Evolutionary conservation across 2,888 invertebrate genomes (phyloP).

Genomic region (Acleris laterana): DNA sequence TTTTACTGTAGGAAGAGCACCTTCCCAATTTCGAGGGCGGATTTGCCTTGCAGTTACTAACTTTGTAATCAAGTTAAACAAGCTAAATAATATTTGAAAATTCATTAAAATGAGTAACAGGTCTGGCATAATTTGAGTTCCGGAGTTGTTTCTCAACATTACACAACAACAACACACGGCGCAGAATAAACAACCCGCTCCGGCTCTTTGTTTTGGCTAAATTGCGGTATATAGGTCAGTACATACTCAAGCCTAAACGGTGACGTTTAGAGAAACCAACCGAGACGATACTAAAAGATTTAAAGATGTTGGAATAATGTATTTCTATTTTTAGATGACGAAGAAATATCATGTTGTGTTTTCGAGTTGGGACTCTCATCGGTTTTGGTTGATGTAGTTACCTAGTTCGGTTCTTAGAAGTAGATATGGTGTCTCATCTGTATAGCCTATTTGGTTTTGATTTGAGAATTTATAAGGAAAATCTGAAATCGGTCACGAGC

Average conservation of each 20-base stretch:
- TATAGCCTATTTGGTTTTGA: no score
- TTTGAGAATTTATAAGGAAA: no score
- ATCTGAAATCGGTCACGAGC: no score
- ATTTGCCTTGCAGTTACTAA: no score
- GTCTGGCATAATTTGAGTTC: slow-evolving; percentile 47
- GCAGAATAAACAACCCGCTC: slow-evolving; percentile 53
- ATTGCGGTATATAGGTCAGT: slow-evolving; percentile 22
- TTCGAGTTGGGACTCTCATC: no score
- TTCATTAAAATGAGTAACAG: slow-evolving; percentile 17
- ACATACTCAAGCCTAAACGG: slow-evolving; percentile 11
- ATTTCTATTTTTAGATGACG: not conserved
- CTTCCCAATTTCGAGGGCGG: no score
- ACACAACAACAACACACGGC: slow-evolving; percentile 52
- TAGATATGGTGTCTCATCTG: no score
- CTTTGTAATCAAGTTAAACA: slow-evolving; percentile 8
- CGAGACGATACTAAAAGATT: slow-evolving; percentile 12
- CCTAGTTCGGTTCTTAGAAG: no score
- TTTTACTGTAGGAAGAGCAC: no score
- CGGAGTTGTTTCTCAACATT: slow-evolving; percentile 53
- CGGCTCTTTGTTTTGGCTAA: slow-evolving; percentile 55
- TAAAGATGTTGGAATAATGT: not conserved
- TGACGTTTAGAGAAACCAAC: slow-evolving; percentile 17
- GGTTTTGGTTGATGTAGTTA: no score
- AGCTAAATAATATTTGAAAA: slow-evolving; percentile 9
- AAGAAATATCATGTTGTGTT: no score